phyloP scores from a whole-genome alignment of 2,797 vertebrate species.

The Pangasius krempfi region DNA sequence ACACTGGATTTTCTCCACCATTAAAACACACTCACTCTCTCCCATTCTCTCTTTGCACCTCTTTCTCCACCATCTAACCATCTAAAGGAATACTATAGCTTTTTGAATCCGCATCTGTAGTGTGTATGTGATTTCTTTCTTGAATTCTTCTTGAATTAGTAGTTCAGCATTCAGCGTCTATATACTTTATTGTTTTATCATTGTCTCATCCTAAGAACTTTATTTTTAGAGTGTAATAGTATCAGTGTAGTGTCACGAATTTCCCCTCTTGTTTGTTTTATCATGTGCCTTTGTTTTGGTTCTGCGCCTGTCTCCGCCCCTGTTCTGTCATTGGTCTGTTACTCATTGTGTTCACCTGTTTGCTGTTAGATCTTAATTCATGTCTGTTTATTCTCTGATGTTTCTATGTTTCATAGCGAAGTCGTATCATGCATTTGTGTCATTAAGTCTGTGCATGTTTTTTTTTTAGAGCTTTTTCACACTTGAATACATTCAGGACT shows the following conservation, averaged over 20 bases:
- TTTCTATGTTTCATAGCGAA: neutral
- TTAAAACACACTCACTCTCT: neutral
- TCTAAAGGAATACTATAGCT: neutral
- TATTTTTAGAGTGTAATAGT: neutral
- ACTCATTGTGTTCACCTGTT: too few species aligned
- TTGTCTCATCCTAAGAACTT: neutral
- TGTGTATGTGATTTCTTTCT: neutral
- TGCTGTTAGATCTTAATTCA: neutral
- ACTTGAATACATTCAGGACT: neutral
- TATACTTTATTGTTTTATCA: neutral
- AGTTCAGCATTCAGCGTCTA: neutral
- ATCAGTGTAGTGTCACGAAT: neutral
- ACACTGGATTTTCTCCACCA: slow-evolving; percentile 45
- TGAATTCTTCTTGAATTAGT: neutral
- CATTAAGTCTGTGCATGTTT: neutral
- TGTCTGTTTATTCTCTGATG: neutral
- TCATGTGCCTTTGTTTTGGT: neutral
- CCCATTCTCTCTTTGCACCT: neutral
- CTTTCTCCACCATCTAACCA: neutral
- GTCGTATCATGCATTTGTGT: neutral
- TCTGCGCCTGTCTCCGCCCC: neutral
- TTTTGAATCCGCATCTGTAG: too few species aligned
- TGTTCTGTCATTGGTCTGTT: neutral
- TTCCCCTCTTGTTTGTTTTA: neutral
- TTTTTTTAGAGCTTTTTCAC: neutral